These are phyloP conservation scores for Phrixothrix hirtus DNA, from an alignment of 2,888 invertebrate species.

Conservation along the genomic window DNA sequence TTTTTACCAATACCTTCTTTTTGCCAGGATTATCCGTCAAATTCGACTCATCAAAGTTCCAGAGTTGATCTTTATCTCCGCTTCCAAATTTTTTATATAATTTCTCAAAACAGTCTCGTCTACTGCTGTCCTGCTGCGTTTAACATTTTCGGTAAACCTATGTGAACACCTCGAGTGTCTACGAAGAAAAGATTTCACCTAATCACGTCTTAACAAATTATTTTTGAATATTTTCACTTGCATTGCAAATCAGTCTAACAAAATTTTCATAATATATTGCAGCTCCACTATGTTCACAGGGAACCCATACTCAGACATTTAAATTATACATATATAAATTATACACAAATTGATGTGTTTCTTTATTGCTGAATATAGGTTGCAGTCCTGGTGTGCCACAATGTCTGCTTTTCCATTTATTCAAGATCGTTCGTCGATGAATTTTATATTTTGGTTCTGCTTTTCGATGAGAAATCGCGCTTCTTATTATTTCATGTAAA, in stretches of 20 bases:
- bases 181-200: background rate
- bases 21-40: too few species aligned
- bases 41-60: too few species aligned
- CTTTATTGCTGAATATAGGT: background rate
- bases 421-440: too few species aligned
- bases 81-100: too few species aligned
- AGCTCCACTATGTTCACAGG: background rate
- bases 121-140: background rate
- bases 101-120: background rate
- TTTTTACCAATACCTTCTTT: too few species aligned
- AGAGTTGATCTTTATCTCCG: too few species aligned
- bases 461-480: background rate
- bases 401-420: background rate
- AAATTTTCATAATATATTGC: background rate
- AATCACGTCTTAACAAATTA: background rate
- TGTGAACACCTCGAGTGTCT: background rate
- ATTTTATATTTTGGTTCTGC: background rate
- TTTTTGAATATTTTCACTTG: background rate
- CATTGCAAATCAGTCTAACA: background rate
- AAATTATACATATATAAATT: background rate
- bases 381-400: background rate
- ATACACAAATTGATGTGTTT: background rate
- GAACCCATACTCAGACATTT: background rate
- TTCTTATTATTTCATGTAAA: background rate
- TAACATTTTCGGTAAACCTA: too few species aligned